Percentiles rank a stretch among this genome's conserved stretches.
phyloP scores from a whole-genome alignment of 2,113 vertebrate genomes.

The Cettia cetti region DNA sequence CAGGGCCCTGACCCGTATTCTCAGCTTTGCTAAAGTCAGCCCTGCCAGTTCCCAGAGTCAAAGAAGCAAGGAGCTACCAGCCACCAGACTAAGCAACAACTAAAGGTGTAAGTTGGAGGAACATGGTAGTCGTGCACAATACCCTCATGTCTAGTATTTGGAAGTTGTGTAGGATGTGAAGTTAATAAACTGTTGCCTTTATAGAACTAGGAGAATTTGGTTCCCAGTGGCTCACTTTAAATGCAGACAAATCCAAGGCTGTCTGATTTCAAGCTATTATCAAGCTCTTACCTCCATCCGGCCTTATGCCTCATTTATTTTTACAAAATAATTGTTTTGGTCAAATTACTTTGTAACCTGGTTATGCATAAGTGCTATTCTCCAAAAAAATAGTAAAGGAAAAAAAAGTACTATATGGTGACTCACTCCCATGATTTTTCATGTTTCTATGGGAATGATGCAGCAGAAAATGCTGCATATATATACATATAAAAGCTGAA shows the following conservation, averaged over 20 bases:
- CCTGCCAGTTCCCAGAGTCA: background rate
- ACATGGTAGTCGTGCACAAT: fast-evolving
- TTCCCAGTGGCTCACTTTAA: background rate
- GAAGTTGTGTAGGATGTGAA: background rate
- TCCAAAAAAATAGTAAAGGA: background rate
- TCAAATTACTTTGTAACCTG: background rate
- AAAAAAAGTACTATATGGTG: background rate
- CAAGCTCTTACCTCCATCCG: background rate
- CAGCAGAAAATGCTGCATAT: background rate
- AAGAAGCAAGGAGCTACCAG: background rate
- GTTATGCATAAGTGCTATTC: background rate
- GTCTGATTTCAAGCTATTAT: background rate
- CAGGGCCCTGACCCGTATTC: background rate
- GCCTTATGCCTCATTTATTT: background rate
- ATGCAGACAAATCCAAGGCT: background rate
- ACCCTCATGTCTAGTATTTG: background rate
- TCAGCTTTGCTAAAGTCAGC: background rate
- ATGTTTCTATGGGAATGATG: background rate
- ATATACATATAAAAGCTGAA: background rate
- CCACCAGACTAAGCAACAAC: background rate
- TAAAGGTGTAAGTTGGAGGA: background rate
- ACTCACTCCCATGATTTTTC: background rate
- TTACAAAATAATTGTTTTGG: background rate
- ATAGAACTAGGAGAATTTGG: background rate
- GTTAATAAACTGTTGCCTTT: background rate